Conservation (phyloP, 2,113 vertebrate species). For the Pterocles orientalis region DNA sequence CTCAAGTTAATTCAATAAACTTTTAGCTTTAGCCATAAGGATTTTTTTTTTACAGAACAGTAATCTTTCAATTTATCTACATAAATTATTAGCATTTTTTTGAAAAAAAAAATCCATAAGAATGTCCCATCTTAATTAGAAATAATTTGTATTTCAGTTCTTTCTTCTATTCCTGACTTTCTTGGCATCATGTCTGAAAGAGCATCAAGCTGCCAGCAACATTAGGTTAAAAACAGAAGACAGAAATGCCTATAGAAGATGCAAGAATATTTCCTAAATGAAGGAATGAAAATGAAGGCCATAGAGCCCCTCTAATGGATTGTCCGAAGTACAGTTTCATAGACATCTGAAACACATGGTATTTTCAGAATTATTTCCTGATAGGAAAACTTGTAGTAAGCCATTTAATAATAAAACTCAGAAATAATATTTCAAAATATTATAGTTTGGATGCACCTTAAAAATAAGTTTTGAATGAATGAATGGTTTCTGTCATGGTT, state of each 20-base stretch:
- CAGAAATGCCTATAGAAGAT: not conserved
- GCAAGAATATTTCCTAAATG: not conserved
- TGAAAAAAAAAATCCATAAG: slow-evolving; percentile 36
- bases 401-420: not conserved
- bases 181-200: slow-evolving; percentile 15
- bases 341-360: not conserved
- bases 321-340: not conserved
- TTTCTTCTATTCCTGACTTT: slow-evolving; percentile 34
- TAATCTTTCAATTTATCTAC: slow-evolving; percentile 38
- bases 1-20: slow-evolving; percentile 56
- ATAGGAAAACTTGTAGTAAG: not conserved
- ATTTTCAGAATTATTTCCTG: not conserved
- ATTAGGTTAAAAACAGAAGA: not conserved
- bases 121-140: slow-evolving; percentile 60
- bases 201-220: slow-evolving; percentile 3
- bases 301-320: not conserved
- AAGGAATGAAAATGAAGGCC: not conserved
- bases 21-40: slow-evolving; percentile 43
- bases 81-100: slow-evolving; percentile 41
- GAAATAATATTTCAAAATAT: not conserved
- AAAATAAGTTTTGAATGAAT: not conserved
- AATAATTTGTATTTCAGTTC: slow-evolving; percentile 19
- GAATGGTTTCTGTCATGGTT: not conserved
- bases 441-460: not conserved
- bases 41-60: slow-evolving; percentile 13